Percentiles rank a stretch among this genome's conserved stretches.
These are phyloP conservation scores for Callochromis pleurospilus DNA, from an alignment of 2,113 vertebrate species.

Conservation along the genomic window DNA sequence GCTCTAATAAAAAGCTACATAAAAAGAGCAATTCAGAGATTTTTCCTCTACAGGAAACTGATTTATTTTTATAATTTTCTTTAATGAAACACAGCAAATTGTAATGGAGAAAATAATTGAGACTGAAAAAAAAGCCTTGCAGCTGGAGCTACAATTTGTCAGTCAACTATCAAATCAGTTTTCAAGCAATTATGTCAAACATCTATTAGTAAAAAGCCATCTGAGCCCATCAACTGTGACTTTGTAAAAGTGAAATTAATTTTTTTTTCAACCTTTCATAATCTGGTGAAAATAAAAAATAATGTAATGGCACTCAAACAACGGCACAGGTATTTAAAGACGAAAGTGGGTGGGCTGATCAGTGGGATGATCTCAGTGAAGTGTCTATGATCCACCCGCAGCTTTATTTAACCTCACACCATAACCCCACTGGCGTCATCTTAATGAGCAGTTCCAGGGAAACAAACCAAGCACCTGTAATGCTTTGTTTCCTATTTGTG, in stretches of 20 bases:
- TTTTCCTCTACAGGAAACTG: neutral
- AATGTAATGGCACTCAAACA: neutral
- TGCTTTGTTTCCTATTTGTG: constrained; percentile 3
- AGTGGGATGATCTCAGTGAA: neutral
- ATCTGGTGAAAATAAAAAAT: neutral
- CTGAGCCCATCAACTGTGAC: neutral
- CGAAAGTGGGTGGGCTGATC: neutral
- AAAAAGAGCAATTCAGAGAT: neutral
- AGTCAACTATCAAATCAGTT: neutral
- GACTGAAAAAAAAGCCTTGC: neutral
- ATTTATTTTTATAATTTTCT: neutral
- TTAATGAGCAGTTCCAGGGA: neutral
- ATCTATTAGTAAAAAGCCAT: neutral
- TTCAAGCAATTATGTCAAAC: neutral
- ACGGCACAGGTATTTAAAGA: neutral
- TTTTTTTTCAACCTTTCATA: neutral
- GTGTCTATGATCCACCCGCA: constrained; percentile 15
- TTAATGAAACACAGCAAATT: neutral
- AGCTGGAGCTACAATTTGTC: neutral
- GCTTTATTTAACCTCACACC: constrained; percentile 19
- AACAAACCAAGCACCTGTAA: constrained; percentile 4
- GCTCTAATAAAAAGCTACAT: neutral
- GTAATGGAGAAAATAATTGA: neutral
- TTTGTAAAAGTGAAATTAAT: neutral
- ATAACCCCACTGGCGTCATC: neutral